Base-by-base conservation (phyloP, 2,888 invertebrate species). In the Keiferia lycopersicella region DNA sequence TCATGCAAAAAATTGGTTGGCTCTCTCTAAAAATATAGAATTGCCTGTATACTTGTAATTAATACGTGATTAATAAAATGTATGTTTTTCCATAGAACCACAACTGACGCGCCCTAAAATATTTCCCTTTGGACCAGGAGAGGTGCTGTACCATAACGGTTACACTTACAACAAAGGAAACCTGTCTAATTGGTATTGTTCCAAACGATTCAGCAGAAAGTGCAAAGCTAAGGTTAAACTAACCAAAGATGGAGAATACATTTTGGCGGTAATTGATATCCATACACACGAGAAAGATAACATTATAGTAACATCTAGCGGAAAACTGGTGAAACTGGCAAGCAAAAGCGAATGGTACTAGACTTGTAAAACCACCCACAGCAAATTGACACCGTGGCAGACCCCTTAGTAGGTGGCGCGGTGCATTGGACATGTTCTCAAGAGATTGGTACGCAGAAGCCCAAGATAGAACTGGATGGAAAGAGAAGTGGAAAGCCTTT, bases 151-250 rank as follows among this genome's bases (percentile, higher is more conserved):
- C n/a, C 3, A 11, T 0, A 4, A 45, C 45, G 45, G 45, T n/a
- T 45, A 45, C 45, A 16, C 45, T n/a, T 45, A 45, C 45, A 45
- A 45, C 8, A 45, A 45, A 16, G 7, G n/a, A 0, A 45, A 45
- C n/a, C n/a, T 11, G 14, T 14, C 3, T 8, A 45, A 45, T 16
- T 45, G 45, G 45, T 45, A 45, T 16, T 45, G 45, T 16, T 56
- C 30, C 30, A 56, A 56, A 56, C 30, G n/a, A 12, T 26, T 26
- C 2, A 51, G 51, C 1, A 51, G 6, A 18, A 12, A n/a, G 18
- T 59, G 59, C 20, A 59, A 59, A 38, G 59, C 39, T 10, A 59
- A 59, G 22, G 39, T 59, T 12, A 59, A 59, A 59, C 3, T 59
- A 2, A 22, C 18, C 11, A 1, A 6, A 16, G 20, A 59, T 14